Evolutionary conservation across 2,113 vertebrate genomes (phyloP).

Genomic region (Excalfactoria chinensis): DNA sequence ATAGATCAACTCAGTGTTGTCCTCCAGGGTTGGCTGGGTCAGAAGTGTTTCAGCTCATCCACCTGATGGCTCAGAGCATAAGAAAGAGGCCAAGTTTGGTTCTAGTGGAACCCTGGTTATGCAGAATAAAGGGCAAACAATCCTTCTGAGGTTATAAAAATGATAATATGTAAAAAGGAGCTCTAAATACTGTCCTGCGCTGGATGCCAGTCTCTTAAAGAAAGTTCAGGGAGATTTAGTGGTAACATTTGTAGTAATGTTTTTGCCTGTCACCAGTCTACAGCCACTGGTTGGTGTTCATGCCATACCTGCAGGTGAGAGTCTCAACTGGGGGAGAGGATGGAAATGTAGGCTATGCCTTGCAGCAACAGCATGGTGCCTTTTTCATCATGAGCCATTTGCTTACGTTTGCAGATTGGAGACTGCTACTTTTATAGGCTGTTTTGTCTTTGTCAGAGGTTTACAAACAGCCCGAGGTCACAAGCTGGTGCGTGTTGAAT

Average conservation of each 20-base stretch:
- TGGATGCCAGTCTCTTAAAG: neutral
- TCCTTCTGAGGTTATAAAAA: neutral
- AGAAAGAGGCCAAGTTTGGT: neutral
- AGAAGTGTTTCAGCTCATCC: neutral
- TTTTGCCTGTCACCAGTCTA: neutral
- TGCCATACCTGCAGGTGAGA: neutral
- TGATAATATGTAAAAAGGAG: neutral
- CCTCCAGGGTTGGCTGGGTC: neutral
- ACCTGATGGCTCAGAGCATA: accelerated
- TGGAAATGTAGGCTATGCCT: neutral
- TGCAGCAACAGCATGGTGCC: neutral
- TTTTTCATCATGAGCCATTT: neutral
- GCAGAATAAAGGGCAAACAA: neutral
- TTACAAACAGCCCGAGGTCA: neutral
- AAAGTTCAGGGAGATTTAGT: neutral
- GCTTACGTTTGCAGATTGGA: neutral
- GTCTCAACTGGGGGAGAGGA: neutral
- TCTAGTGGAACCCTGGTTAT: accelerated
- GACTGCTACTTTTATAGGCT: neutral
- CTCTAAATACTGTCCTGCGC: neutral
- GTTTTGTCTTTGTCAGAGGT: neutral
- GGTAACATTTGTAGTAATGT: neutral
- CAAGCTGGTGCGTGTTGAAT: neutral
- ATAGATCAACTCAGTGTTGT: neutral
- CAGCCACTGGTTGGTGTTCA: neutral